Base-by-base conservation (phyloP, 1,140 invertebrate species). In the Phymorhynchus buccinoides region DNA sequence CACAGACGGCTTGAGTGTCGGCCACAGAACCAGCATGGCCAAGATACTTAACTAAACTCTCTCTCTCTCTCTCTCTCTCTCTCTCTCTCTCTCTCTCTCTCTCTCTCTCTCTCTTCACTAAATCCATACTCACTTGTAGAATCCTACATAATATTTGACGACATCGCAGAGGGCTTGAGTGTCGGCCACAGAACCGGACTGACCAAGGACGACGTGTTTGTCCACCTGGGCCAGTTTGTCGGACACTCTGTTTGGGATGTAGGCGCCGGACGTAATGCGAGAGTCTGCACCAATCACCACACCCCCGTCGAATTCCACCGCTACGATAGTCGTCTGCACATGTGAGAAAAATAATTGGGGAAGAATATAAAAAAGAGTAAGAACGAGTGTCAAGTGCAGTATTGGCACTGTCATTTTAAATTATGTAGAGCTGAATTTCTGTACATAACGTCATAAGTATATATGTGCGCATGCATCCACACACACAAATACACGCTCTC, bases 261-360 rank as follows among this genome's bases (percentile, higher is more conserved):
- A 99, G 0, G 96, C 94, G 48, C 99, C 98, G 44, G 96, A 97
- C n/a, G 97, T 98, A 56, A 98, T 98, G 87, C 99, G 95, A 3
- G 98, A 99, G 95, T 99, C 99, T 30, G 99, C 99, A 44, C 97
- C 99, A 92, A 99, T 96, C 0, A 99, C 95, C 44, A 99, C 98
- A 62, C 99, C 99, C 14, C 96, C 98, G 91, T 97, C 95, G 92
- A 96, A 99, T 93, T 99, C 98, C 71, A 97, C 96, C 73, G 99
- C 99, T 95, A 99, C 97, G 88, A 99, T 97, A 12, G 99, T 95
- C 1, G 95, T 96, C 94, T 94, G 90, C n/a, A n/a, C n/a, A n/a
- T n/a, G n/a, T n/a, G n/a, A n/a, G n/a, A n/a, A n/a, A n/a, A n/a
- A n/a, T n/a, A n/a, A n/a, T n/a, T n/a, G n/a, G n/a, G n/a, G n/a